Base-by-base conservation (phyloP, 2,797 vertebrate genomes). In the Esox lucius region DNA sequence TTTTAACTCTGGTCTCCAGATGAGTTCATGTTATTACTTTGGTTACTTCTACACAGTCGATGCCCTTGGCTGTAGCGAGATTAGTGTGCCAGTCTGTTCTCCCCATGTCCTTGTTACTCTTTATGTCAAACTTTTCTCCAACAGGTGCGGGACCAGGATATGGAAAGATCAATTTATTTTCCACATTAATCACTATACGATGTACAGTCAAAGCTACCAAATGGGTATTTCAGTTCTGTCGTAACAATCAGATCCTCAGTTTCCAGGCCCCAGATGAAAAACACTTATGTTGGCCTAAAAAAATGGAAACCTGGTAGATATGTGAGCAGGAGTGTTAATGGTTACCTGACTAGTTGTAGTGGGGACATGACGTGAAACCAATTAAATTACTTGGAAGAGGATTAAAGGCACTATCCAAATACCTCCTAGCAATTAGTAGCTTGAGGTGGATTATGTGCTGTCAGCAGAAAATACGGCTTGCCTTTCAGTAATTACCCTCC, bases 381-480 rank as follows among this genome's bases (percentile, higher is more conserved):
- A 74, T 49, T 70, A 46, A 46, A 79, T 75, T 77, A 66, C 64
- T 74, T 73, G 71, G 5, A 68, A 46, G 9, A 51, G 31, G 62
- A 74, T 64, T 69, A 77, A 65, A 62, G 51, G 42, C 56, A 59
- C 35, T 4, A 35, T 65, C 17, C 35, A 26, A 62, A 62, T 3
- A 78, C 22, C 28, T 26, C 1, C 19, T 51, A 22, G 4, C 51
- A 51, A 19, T 48, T 12, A 73, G 19, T 72, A 51, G 67, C 31
- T 68, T 70, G 26, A 2, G 35, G 39, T 68, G 68, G 42, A 33
- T 71, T 24, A 46, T 64, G 70, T 73, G 67, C 33, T 35, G 31
- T 33, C 67, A 70, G 70, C 48, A 66, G 39, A 72, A 75, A 75
- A 22, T 2, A 33, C 28, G 16, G 28, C 28, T 16, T 46, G 2